These are phyloP conservation scores for Tamandua tetradactyla DNA, from an alignment of 2,797 vertebrate species.

Conservation along the genomic window DNA sequence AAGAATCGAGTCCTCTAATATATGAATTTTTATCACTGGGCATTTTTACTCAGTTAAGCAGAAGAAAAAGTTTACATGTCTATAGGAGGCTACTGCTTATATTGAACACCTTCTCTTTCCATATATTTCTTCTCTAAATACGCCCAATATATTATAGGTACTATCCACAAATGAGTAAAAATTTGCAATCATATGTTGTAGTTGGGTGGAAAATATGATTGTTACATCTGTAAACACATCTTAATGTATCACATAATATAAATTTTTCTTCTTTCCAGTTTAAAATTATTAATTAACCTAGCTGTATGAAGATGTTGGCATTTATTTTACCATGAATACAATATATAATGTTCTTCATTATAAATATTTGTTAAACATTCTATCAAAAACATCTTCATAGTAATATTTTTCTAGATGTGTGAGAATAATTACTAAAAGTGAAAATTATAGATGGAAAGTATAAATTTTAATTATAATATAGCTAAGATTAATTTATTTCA, in stretches of 20 bases:
- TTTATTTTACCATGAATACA: not conserved
- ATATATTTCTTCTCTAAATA: not conserved
- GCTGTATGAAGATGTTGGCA: not conserved
- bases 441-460: not conserved
- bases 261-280: not conserved
- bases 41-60: not conserved
- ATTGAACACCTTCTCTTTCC: not conserved
- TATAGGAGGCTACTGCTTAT: not conserved
- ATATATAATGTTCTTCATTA: not conserved
- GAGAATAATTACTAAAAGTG: not conserved
- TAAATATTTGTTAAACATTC: too few species aligned
- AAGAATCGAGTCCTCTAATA: not conserved
- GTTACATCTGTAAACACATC: not conserved
- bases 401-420: not conserved
- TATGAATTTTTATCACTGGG: not conserved
- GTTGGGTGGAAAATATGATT: not conserved
- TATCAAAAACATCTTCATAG: not conserved
- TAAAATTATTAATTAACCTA: not conserved
- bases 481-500: not conserved
- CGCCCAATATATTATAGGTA: not conserved
- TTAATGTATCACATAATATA: not conserved
- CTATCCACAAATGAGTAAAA: not conserved
- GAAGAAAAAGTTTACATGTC: not conserved
- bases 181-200: not conserved
- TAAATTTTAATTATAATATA: not conserved